Conservation (phyloP, 2,888 invertebrate genomes). For the Hyposoter didymator region DNA sequence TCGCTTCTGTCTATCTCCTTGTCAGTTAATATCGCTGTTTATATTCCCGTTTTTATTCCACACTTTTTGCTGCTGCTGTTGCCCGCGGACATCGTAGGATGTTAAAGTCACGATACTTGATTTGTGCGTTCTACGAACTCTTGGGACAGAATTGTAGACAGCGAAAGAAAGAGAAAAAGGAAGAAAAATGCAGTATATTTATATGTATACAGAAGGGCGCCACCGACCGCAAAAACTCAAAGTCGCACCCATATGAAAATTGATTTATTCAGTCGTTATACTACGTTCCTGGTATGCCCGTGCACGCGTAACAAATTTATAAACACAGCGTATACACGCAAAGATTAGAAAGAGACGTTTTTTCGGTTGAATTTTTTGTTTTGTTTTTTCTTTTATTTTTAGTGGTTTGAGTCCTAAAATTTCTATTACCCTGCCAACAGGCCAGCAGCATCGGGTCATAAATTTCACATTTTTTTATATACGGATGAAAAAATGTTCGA, state of each 20-base stretch:
- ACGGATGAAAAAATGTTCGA: not conserved
- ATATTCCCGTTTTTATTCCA: conserved; percentile 34
- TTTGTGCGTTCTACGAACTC: conserved; percentile 67
- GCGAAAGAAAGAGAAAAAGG: conserved; percentile 1
- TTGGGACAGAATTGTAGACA: conserved; percentile 21
- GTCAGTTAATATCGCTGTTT: conserved; percentile 42
- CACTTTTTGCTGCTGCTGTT: conserved; percentile 27
- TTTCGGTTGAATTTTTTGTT: conserved; percentile 11
- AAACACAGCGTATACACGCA: not conserved
- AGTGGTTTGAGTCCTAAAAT: not conserved
- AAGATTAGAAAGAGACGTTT: conserved; percentile 2
- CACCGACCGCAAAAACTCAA: conserved; percentile 37
- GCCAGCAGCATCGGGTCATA: not conserved
- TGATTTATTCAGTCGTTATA: conserved; percentile 59
- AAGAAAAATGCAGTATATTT: conserved; percentile 27
- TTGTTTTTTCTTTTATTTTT: too few relatives aligned
- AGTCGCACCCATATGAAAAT: conserved; percentile 48
- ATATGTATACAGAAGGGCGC: conserved; percentile 24
- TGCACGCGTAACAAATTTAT: conserved; percentile 12
- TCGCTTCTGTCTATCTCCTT: conserved; percentile 35
- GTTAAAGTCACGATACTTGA: conserved; percentile 65
- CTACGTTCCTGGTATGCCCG: conserved; percentile 45
- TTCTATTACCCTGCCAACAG: not conserved
- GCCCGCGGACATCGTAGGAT: conserved; percentile 58
- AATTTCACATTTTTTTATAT: not conserved